A percentile compares a stretch with the other conserved stretches of the same genome.
phyloP scores from a whole-genome alignment of 2,113 vertebrate species.

The Ophiodon elongatus region DNA sequence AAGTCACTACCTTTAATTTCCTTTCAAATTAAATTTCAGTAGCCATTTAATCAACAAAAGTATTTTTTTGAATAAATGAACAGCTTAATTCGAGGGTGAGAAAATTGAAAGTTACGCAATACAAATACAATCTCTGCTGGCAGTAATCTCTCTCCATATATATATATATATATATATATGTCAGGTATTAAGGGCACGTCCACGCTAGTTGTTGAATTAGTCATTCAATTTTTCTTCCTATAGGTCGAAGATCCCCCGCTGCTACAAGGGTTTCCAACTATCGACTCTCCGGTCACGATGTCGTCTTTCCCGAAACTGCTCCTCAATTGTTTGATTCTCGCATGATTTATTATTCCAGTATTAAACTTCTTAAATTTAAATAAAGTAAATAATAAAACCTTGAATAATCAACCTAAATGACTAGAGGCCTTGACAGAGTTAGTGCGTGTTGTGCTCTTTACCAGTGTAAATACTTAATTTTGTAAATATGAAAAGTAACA shows the following conservation, averaged over 20 bases:
- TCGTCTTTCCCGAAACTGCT: background rate
- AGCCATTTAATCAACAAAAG: constrained; percentile 48
- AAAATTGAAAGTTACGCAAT: constrained; percentile 62
- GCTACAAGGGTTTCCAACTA: background rate
- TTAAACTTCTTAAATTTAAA: background rate
- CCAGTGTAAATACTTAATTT: background rate
- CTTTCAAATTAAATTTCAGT: constrained; percentile 51
- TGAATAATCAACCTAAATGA: background rate
- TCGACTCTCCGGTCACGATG: background rate
- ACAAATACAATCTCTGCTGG: constrained; percentile 60
- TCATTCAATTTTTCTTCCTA: constrained; percentile 38
- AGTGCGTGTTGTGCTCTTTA: background rate
- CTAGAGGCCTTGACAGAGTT: background rate
- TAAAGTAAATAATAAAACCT: constrained; percentile 1
- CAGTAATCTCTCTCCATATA: constrained; percentile 60
- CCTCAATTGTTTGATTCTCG: background rate
- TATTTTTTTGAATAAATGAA: constrained; percentile 12
- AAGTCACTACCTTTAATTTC: constrained; percentile 31
- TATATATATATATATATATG: no score
- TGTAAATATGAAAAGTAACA: background rate
- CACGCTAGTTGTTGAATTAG: constrained; percentile 15
- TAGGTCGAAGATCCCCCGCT: background rate
- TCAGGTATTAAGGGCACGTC: no score
- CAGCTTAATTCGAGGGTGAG: constrained; percentile 42
- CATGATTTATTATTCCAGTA: background rate